Conservation (phyloP, 1,140 invertebrate species). For the Drosophila oshimai region DNA sequence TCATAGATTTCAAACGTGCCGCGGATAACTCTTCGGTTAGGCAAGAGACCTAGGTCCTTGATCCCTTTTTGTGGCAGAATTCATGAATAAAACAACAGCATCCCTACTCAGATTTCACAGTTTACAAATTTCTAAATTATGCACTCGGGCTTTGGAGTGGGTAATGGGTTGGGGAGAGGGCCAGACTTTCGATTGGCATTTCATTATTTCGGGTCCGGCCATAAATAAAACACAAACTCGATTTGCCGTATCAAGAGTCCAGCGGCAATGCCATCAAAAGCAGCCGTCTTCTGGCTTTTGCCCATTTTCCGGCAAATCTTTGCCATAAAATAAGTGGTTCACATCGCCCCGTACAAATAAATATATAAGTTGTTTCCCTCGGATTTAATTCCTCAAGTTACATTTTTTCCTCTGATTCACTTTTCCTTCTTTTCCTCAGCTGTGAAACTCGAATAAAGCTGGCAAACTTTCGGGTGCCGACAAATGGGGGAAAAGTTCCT, state of each 20-base stretch:
- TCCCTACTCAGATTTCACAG: slow-evolving; percentile 58
- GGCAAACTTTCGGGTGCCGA: slow-evolving; percentile 22
- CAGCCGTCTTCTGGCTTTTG: slow-evolving; percentile 34
- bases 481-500: slow-evolving; percentile 26
- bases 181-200: slow-evolving; percentile 73
- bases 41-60: not conserved
- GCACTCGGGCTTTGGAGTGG: slow-evolving; percentile 21
- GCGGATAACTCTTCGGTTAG: slow-evolving; percentile 37
- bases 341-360: slow-evolving; percentile 49
- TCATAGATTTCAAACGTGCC: slow-evolving; percentile 66
- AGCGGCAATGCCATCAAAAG: slow-evolving; percentile 45
- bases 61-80: slow-evolving; percentile 10
- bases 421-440: not conserved
- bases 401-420: not conserved
- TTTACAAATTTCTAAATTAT: slow-evolving; percentile 71
- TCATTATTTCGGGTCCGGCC: slow-evolving; percentile 53
- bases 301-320: slow-evolving; percentile 36
- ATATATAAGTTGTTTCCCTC: slow-evolving; percentile 36
- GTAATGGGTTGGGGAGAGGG: slow-evolving; percentile 19
- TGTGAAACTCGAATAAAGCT: slow-evolving; percentile 46
- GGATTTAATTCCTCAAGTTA: too few relatives aligned
- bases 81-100: slow-evolving; percentile 50
- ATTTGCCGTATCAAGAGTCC: slow-evolving; percentile 35
- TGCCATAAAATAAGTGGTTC: slow-evolving; percentile 63
- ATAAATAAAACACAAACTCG: slow-evolving; percentile 64